Evolutionary conservation across 2,888 invertebrate genomes (phyloP).

Genomic region (Drosophila neotestacea): DNA sequence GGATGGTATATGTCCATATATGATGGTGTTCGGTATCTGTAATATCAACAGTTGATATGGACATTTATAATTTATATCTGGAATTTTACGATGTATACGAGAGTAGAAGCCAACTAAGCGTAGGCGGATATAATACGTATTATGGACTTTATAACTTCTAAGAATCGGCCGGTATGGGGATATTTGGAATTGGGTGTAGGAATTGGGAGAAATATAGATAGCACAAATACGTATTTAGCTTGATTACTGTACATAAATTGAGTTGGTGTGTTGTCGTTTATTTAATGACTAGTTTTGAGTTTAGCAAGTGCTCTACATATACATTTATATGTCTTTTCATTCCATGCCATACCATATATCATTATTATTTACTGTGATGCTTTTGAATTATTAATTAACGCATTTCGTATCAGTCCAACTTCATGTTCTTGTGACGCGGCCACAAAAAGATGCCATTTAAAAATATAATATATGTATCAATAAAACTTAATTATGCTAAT

Average conservation of each 20-base stretch:
- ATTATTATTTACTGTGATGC: conserved; percentile 36
- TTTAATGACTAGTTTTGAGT: conserved; percentile 63
- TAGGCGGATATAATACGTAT: conserved; percentile 37
- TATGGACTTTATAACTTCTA: conserved; percentile 22
- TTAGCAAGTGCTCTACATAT: conserved; percentile 65
- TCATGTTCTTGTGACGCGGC: conserved; percentile 33
- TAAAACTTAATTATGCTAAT: conserved; percentile 76
- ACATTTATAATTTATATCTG: conserved; percentile 39
- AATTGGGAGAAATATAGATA: conserved; percentile 11
- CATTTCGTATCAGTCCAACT: conserved; percentile 71
- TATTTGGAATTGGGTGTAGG: background rate
- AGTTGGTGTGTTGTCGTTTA: conserved; percentile 19
- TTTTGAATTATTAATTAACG: conserved; percentile 50
- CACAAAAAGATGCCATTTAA: conserved; percentile 33
- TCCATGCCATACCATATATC: conserved; percentile 15
- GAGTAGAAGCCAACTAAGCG: conserved; percentile 55
- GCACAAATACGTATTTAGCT: conserved; percentile 39
- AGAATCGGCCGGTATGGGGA: background rate
- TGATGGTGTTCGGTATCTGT: conserved; percentile 25
- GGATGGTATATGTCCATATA: conserved; percentile 40
- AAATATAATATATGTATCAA: conserved; percentile 33
- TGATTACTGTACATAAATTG: conserved; percentile 67
- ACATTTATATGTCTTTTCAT: conserved; percentile 19
- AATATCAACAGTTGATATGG: conserved; percentile 56
- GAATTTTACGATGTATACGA: conserved; percentile 11